Percentiles rank a stretch among this genome's conserved stretches.
These are phyloP conservation scores for Ammodytes dubius DNA, from an alignment of 2,113 vertebrate genomes.

Conservation along the genomic window DNA sequence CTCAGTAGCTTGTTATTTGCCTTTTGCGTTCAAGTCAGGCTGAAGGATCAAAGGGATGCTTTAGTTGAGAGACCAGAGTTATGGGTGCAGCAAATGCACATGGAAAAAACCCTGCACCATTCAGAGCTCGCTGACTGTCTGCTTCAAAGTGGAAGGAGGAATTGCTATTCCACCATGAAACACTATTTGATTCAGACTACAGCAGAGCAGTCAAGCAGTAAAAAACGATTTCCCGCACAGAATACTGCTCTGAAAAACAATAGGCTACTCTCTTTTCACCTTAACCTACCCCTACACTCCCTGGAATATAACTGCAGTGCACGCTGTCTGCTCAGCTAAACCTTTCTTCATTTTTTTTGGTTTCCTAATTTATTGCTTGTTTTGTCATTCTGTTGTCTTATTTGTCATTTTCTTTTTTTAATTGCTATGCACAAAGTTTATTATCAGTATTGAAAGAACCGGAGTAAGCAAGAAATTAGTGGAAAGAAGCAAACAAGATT, in stretches of 20 bases:
- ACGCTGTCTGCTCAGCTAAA: slow-evolving; percentile 20
- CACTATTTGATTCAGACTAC: slow-evolving; percentile 56
- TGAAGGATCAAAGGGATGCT: slow-evolving; percentile 19
- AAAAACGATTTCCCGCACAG: slow-evolving; percentile 69
- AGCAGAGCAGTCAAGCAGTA: slow-evolving; percentile 64
- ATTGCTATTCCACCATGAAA: slow-evolving; percentile 52
- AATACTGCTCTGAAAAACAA: slow-evolving; percentile 53
- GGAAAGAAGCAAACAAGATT: slow-evolving; percentile 19
- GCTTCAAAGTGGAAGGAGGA: slow-evolving; percentile 44
- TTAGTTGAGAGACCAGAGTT: slow-evolving; percentile 28
- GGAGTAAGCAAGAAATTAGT: background rate
- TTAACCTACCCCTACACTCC: slow-evolving; percentile 20
- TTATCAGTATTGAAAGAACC: background rate
- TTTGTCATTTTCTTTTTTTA: slow-evolving; percentile 4
- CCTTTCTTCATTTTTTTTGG: background rate
- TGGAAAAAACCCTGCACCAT: slow-evolving; percentile 11
- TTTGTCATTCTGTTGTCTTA: background rate
- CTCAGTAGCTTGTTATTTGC: background rate
- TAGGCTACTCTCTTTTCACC: slow-evolving; percentile 55
- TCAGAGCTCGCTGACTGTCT: slow-evolving; percentile 39
- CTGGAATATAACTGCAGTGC: slow-evolving; percentile 21
- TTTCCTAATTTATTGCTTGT: background rate
- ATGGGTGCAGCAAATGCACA: slow-evolving; percentile 23
- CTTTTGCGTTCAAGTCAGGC: background rate
- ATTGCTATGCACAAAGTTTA: background rate